Base-by-base conservation (phyloP, 2,888 invertebrate genomes). In the Onchidella celtica region DNA sequence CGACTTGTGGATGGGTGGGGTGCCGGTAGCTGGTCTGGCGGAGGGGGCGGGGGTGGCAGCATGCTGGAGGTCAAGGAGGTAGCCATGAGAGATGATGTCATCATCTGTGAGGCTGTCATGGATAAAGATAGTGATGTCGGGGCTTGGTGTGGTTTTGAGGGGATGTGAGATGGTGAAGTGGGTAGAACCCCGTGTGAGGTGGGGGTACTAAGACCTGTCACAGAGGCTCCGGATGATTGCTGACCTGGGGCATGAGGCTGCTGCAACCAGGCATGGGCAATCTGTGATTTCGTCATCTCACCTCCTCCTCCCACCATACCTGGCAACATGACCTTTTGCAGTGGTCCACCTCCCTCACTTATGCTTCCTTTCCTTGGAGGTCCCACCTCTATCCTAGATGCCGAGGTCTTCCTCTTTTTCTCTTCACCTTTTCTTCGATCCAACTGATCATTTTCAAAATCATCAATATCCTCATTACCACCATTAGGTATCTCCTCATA, bases 401-500 rank as follows among this genome's bases (percentile, higher is more conserved):
- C 75, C 27, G 24, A 40, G n/a, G 47, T 47, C n/a, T 29, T 40
- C n/a, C 27, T 61, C 11, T 6, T 61, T 32, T 27, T 29, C 11
- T 65, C 32, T 36, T 24, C 27, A 0, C 29, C 65, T 47, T 32
- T 47, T 11, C 27, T 38, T 24, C 0, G 24, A 63, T 2, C 36
- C 17, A 36, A 2, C 38, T 36, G 27, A 24, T 17, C 36, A 40
- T 66, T 63, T 24, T 21, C 38, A 3, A 34, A 55, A 21, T 61
- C 63, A 1, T 70, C 69, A n/a, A 78, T 61, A 4, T 66, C 59
- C 27, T 82, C 81, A 55, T 66, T 68, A 17, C 81, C 73, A 1
- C 89, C 88, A 73, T 90, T 89, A 2, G 83, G 82, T 6, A 91
- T 91, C 79, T 91, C 91, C 69, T 91, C 91, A 76, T 91, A 91